phyloP scores from a whole-genome alignment of 1,140 invertebrate species.

The Aphelinus atriplicis region DNA sequence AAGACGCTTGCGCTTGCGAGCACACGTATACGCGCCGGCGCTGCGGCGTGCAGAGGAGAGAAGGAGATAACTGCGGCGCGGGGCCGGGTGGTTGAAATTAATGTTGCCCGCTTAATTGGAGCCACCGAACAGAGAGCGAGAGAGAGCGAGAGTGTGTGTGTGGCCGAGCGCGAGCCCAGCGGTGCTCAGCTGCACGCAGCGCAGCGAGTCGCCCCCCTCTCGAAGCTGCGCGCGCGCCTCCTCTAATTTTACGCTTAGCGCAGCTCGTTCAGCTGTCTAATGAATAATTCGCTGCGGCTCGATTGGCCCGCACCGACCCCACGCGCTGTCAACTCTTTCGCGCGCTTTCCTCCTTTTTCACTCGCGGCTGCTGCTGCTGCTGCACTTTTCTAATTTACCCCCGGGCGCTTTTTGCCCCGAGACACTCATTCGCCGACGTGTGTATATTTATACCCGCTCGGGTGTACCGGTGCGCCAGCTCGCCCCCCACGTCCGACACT shows the following conservation, averaged over 20 bases:
- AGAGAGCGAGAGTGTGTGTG: slow-evolving; percentile 54
- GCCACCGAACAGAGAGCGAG: slow-evolving; percentile 52
- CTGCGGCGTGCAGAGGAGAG: slow-evolving; percentile 33
- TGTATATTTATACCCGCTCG: no score
- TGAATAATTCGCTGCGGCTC: neutral
- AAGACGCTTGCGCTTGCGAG: slow-evolving; percentile 18
- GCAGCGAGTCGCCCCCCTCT: neutral
- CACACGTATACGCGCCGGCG: slow-evolving; percentile 7
- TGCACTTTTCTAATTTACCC: no score
- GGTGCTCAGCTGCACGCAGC: slow-evolving; percentile 55
- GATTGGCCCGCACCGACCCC: no score
- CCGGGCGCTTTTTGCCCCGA: no score
- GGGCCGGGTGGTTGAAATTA: slow-evolving; percentile 64
- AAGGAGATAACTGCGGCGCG: slow-evolving; percentile 55
- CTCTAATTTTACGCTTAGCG: slow-evolving; percentile 22
- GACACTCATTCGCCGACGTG: no score
- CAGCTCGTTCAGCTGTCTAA: slow-evolving; percentile 10
- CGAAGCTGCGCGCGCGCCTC: no score
- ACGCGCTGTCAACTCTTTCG: no score
- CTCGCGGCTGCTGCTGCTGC: no score
- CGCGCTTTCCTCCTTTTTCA: no score
- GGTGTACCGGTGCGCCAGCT: no score
- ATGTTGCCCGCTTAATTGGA: slow-evolving; percentile 66
- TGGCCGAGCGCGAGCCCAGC: slow-evolving; percentile 51
- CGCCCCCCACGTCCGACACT: no score